Conservation (phyloP, 2,888 invertebrate species). For the Pandemis cinnamomeana region DNA sequence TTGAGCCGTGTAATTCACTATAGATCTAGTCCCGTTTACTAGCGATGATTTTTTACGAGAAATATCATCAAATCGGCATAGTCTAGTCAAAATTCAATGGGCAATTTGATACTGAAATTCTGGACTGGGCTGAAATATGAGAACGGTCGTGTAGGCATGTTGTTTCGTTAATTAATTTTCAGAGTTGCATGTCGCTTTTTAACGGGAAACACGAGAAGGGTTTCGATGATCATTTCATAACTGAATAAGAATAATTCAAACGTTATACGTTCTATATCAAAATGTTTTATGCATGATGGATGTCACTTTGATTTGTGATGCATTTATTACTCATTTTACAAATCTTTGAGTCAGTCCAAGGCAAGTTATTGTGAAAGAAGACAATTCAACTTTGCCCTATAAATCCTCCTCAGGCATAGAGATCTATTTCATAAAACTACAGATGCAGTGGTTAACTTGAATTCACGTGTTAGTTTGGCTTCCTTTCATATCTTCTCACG, state of each 20-base stretch:
- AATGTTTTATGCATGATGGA: neutral
- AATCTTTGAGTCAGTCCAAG: no score
- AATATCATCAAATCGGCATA: slow-evolving; percentile 13
- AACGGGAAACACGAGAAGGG: neutral
- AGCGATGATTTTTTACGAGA: neutral
- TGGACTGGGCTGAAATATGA: slow-evolving; percentile 8
- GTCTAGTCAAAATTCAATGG: neutral
- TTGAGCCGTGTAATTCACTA: no score
- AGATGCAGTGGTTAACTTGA: no score
- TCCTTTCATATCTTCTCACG: neutral
- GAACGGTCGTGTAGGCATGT: slow-evolving; percentile 1
- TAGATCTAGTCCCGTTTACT: neutral
- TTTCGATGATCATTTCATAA: neutral
- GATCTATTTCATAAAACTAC: no score
- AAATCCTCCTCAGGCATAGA: no score
- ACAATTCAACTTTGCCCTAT: no score
- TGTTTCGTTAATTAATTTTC: slow-evolving; percentile 22
- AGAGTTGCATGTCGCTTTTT: slow-evolving; percentile 1
- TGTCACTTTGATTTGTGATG: no score
- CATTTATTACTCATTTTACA: no score
- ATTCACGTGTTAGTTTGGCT: neutral
- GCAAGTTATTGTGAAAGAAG: no score
- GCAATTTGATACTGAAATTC: slow-evolving; percentile 2
- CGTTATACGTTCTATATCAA: neutral
- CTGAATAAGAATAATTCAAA: neutral